Percentiles rank a stretch among this genome's conserved stretches.
Conservation (phyloP, 2,113 vertebrate genomes). For the Herpailurus yagouaroundi region DNA sequence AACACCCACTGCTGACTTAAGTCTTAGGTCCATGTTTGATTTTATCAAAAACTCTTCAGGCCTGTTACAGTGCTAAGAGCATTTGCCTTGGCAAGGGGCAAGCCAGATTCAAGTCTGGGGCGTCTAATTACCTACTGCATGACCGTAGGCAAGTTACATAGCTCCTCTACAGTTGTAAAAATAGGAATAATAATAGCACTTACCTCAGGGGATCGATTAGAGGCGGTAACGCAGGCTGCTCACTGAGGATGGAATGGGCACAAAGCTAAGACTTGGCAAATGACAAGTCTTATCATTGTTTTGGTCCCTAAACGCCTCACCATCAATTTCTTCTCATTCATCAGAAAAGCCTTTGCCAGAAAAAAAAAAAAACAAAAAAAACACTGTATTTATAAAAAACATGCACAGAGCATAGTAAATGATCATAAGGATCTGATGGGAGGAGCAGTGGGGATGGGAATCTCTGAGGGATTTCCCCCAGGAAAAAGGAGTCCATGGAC, state of each 20-base stretch:
- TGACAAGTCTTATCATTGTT: not conserved
- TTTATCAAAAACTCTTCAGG: not conserved
- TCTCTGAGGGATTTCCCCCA: not conserved
- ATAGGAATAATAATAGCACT: not conserved
- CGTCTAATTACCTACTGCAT: not conserved
- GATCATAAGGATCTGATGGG: not conserved
- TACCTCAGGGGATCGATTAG: not conserved
- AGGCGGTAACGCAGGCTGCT: not conserved
- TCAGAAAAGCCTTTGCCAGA: not conserved
- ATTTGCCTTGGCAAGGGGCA: not conserved
- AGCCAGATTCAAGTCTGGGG: not conserved
- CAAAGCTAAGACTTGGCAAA: not conserved
- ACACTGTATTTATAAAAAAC: not conserved
- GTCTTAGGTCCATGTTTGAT: not conserved
- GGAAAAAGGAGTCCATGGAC: not conserved
- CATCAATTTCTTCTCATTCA: not conserved
- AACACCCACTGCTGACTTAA: not conserved
- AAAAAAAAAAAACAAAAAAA: not conserved
- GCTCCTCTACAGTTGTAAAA: not conserved
- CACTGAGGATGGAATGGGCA: not conserved
- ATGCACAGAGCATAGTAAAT: not conserved
- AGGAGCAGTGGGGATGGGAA: not conserved
- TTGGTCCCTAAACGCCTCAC: not conserved
- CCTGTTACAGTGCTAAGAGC: not conserved
- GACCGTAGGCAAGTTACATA: not conserved